These are phyloP conservation scores for Menidia beryllina DNA, from an alignment of 2,113 vertebrate species.

Conservation along the genomic window DNA sequence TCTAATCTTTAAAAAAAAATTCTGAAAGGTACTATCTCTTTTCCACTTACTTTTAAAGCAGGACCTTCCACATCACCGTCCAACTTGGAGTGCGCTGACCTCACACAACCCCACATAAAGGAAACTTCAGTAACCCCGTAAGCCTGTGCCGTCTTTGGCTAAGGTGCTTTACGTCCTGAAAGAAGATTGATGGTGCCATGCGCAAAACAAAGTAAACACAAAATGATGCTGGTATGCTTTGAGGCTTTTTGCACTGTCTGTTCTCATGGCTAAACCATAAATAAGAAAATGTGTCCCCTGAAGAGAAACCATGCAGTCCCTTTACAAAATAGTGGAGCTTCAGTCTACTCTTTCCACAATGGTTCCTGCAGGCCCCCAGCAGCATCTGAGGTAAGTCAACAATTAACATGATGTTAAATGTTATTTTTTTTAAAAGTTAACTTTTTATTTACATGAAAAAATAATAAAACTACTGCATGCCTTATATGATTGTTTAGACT, in stretches of 20 bases:
- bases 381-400: background rate
- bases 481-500: background rate
- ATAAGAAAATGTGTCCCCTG: background rate
- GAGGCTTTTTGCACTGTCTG: background rate
- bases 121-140: background rate
- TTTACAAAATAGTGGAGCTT: background rate
- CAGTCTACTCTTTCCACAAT: background rate
- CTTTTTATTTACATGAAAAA: background rate
- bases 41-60: background rate
- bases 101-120: background rate
- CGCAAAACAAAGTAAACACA: background rate
- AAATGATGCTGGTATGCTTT: background rate
- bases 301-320: background rate
- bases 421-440: too few species aligned
- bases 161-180: constrained; percentile 7
- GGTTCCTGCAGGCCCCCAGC: background rate
- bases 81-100: background rate
- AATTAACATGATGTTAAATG: background rate
- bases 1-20: background rate
- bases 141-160: constrained; percentile 1
- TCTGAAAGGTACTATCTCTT: background rate
- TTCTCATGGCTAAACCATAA: background rate
- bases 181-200: background rate
- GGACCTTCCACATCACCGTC: background rate
- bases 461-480: background rate